phyloP scores from a whole-genome alignment of 2,113 vertebrate genomes.

The Anser cygnoides region DNA sequence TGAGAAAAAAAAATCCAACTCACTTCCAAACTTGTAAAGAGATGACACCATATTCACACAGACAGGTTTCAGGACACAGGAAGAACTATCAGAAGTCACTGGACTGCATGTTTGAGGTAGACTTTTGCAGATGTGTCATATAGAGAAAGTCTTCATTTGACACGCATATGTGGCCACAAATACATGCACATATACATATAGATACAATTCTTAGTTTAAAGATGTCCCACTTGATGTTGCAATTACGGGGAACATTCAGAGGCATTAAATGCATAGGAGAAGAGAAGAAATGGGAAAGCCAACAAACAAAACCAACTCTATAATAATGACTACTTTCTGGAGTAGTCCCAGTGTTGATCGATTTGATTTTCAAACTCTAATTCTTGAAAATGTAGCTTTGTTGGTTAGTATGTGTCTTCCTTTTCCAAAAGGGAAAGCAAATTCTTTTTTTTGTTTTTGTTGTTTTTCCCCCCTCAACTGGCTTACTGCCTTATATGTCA shows the following conservation, averaged over 20 bases:
- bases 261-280: not conserved
- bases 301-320: not conserved
- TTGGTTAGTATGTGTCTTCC: not conserved
- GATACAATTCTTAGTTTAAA: not conserved
- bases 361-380: not conserved
- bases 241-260: not conserved
- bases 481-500: not conserved
- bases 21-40: not conserved
- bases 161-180: accelerated
- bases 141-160: not conserved
- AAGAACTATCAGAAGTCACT: not conserved
- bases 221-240: not conserved
- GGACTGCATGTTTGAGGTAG: not conserved
- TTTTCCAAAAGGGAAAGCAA: not conserved
- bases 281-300: not conserved
- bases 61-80: not conserved
- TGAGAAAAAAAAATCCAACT: not conserved
- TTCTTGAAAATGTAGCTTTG: not conserved
- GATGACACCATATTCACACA: not conserved
- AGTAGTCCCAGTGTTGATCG: not conserved
- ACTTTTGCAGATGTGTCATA: not conserved
- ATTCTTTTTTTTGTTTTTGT: not conserved
- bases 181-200: too few species aligned
- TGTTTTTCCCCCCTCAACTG: too few species aligned
- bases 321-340: not conserved